phyloP scores from a whole-genome alignment of 2,113 vertebrate species.

The Tretioscincus oriximinensis region DNA sequence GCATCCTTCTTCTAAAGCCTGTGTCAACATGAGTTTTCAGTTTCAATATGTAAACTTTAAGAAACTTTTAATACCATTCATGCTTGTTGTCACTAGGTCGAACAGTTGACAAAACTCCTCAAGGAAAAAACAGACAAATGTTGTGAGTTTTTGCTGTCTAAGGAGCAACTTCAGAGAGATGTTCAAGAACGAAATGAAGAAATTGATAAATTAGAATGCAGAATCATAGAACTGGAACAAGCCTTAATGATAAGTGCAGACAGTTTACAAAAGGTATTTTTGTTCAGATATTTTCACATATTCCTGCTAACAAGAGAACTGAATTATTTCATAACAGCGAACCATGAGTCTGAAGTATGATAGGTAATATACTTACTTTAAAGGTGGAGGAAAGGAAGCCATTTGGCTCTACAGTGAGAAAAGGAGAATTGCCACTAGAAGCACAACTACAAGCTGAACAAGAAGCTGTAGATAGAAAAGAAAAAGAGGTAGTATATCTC shows the following conservation, averaged over 20 bases:
- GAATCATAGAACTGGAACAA: slow-evolving; percentile 90
- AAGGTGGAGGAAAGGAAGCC: slow-evolving; percentile 86
- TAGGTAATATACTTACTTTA: slow-evolving; percentile 36
- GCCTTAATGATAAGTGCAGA: slow-evolving; percentile 85
- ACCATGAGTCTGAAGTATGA: slow-evolving; percentile 7
- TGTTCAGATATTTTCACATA: slow-evolving; percentile 9
- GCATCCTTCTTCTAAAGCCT: neutral
- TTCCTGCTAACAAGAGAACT: slow-evolving; percentile 13
- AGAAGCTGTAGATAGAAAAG: slow-evolving; percentile 94
- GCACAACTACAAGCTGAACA: slow-evolving; percentile 90
- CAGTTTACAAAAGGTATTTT: slow-evolving; percentile 81
- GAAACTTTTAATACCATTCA: slow-evolving; percentile 6
- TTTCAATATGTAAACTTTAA: neutral
- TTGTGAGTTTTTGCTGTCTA: slow-evolving; percentile 90
- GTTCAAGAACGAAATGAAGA: slow-evolving; percentile 89
- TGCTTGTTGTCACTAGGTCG: slow-evolving; percentile 77
- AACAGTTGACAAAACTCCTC: slow-evolving; percentile 86
- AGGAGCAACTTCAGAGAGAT: slow-evolving; percentile 91
- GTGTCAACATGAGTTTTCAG: slow-evolving; percentile 12
- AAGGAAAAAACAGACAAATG: slow-evolving; percentile 96
- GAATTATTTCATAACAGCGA: slow-evolving; percentile 8
- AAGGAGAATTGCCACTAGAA: slow-evolving; percentile 82
- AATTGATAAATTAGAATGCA: slow-evolving; percentile 90
- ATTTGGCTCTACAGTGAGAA: slow-evolving; percentile 73
- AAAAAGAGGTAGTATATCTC: slow-evolving; percentile 87